Base-by-base conservation (phyloP, 2,113 vertebrate species). In the Larimichthys polyactis region DNA sequence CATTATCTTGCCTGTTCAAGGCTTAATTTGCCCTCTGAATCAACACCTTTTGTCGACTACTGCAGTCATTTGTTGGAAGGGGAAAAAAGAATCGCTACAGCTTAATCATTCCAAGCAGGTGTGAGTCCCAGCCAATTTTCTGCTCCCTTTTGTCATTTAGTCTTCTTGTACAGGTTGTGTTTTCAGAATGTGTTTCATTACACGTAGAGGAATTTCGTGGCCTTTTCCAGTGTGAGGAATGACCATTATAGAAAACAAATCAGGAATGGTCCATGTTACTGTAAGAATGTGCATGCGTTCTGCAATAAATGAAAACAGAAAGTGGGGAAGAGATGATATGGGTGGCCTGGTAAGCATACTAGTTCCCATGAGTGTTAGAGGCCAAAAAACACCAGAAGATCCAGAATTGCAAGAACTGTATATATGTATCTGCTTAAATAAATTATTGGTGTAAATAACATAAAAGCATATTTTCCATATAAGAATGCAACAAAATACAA, bases 21-120 rank as follows among this genome's bases (percentile, higher is more conserved):
- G 93, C 90, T 93, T 94, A 93, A 94, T 94, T 93, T 93, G 92
- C 91, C 89, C 92, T 91, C 91, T 88, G 93, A 91, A 94, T 94
- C 92, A 94, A 94, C 93, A 94, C 89, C 89, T 91, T 91, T 92
- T 90, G 90, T 93, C 88, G 79, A 89, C 91, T 81, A 71, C 90
- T 78, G 90, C 84, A 91, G 82, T 93, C 90, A 88, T 93, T 92
- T 93, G 90, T 91, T 90, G 86, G 89, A 89, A 65, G 79, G 60
- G 59, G 84, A 75, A 90, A 90, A 91, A 89, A 85, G 79, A 83
- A 81, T 71, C 36, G 60, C 79, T 86, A 55, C 78, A 87, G 92
- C 87, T 93, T 94, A 91, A 90, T 94, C 91, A 94, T 93, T 93
- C 87, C 84, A 89, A 91, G 91, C 83, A 87, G 89, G 90, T 92